Conservation (phyloP, 2,888 invertebrate genomes). For the Sthenelais limicola region DNA sequence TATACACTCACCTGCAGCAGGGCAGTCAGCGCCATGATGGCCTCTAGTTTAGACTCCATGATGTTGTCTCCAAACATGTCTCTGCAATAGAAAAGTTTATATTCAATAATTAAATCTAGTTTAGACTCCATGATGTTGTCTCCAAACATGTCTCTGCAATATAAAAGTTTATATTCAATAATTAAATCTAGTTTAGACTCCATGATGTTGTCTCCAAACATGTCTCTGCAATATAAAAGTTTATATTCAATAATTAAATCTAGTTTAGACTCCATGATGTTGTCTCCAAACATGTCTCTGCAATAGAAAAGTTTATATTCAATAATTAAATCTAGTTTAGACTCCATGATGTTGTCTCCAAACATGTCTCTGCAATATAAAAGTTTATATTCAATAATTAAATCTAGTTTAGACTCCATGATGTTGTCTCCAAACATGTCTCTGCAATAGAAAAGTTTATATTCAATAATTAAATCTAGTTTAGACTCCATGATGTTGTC, state of each 20-base stretch:
- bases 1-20: slow-evolving; percentile 79
- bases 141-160: slow-evolving; percentile 80
- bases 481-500: too few relatives aligned
- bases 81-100: slow-evolving; percentile 60
- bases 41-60: slow-evolving; percentile 88
- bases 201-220: slow-evolving; percentile 86
- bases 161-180: slow-evolving; percentile 75
- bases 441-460: too few relatives aligned
- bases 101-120: slow-evolving; percentile 83
- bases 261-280: too few relatives aligned
- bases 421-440: too few relatives aligned
- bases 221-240: slow-evolving; percentile 75
- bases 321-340: too few relatives aligned
- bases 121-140: slow-evolving; percentile 92
- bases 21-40: slow-evolving; percentile 89
- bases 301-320: background rate
- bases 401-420: too few relatives aligned
- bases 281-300: background rate
- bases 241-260: too few relatives aligned
- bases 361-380: too few relatives aligned
- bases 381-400: too few relatives aligned
- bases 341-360: too few relatives aligned
- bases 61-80: slow-evolving; percentile 88
- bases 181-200: slow-evolving; percentile 89
- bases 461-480: too few relatives aligned